phyloP scores from a whole-genome alignment of 30 jellyfish, hydroid and myxozoan genomes.

The Chrysaora quinquecirrha region DNA sequence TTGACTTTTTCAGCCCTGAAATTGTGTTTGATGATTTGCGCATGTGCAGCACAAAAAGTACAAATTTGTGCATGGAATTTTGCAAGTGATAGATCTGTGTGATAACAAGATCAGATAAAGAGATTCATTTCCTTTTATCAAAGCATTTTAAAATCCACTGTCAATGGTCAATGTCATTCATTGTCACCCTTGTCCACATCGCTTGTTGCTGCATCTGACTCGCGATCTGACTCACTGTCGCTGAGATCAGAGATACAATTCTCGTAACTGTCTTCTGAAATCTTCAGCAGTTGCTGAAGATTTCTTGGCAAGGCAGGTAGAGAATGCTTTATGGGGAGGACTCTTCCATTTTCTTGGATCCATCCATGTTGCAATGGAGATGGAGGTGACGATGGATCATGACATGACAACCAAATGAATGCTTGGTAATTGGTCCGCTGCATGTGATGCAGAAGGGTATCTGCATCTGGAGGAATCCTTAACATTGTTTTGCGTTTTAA shows the following conservation, averaged over 20 bases:
- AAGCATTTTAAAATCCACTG: too few relatives aligned
- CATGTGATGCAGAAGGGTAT: neutral
- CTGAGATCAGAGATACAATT: too few relatives aligned
- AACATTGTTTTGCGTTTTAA: neutral
- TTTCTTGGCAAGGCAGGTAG: neutral
- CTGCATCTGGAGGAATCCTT: neutral
- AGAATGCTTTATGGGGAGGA: neutral
- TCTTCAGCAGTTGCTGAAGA: neutral
- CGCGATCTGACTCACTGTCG: neutral
- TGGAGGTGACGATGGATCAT: neutral
- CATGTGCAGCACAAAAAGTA: too few relatives aligned
- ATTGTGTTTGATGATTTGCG: too few relatives aligned
- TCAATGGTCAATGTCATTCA: neutral
- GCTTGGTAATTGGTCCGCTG: neutral
- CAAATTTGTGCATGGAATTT: too few relatives aligned
- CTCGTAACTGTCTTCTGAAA: neutral
- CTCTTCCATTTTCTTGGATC: neutral
- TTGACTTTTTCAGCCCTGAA: too few relatives aligned
- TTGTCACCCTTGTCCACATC: neutral
- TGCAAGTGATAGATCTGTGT: too few relatives aligned
- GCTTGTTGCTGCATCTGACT: neutral
- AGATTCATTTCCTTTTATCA: too few relatives aligned
- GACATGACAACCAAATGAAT: neutral
- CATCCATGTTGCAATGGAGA: constrained; percentile 3
- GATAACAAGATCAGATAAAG: too few relatives aligned